These are phyloP conservation scores for Lasioglossum figueresi DNA, from an alignment of 2,888 invertebrate genomes.

Conservation along the genomic window DNA sequence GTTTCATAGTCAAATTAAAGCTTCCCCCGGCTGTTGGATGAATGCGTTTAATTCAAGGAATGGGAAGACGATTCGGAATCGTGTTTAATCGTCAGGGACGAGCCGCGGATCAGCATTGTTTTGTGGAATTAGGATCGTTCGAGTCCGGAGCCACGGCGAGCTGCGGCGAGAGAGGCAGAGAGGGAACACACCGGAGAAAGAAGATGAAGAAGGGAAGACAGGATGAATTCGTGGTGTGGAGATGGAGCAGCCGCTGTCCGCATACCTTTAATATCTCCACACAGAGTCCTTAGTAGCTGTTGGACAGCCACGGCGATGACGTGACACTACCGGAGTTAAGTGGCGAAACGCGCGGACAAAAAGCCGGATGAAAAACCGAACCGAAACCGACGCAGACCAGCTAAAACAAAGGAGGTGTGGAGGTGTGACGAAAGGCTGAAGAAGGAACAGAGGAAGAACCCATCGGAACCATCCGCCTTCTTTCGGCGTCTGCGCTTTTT, in stretches of 20 bases:
- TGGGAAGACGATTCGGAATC: slow-evolving; percentile 35
- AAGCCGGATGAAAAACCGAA: slow-evolving; percentile 76
- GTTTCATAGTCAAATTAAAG: slow-evolving; percentile 56
- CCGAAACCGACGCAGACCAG: slow-evolving; percentile 79
- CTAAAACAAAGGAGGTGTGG: slow-evolving; percentile 81
- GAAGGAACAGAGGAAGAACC: slow-evolving; percentile 48
- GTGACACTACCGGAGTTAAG: slow-evolving; percentile 83
- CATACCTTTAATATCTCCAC: slow-evolving; percentile 78
- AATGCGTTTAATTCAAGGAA: slow-evolving; percentile 48
- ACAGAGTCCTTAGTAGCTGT: slow-evolving; percentile 69
- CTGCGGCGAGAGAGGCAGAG: slow-evolving; percentile 4
- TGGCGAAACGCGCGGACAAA: slow-evolving; percentile 82
- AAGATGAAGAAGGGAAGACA: slow-evolving; percentile 39
- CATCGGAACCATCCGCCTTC: slow-evolving; percentile 22
- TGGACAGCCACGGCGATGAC: slow-evolving; percentile 79
- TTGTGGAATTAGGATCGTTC: slow-evolving; percentile 73
- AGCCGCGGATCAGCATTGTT: slow-evolving; percentile 68
- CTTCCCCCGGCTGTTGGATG: slow-evolving; percentile 43
- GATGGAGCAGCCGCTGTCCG: slow-evolving; percentile 63
- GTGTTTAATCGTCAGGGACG: slow-evolving; percentile 52
- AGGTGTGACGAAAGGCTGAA: slow-evolving; percentile 81
- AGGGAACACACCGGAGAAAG: slow-evolving; percentile 8
- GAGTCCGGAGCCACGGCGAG: slow-evolving; percentile 33
- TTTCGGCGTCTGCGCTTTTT: slow-evolving; percentile 44
- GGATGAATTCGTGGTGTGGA: slow-evolving; percentile 45